These are phyloP conservation scores for Lanistes nyassanus DNA, from an alignment of 1,140 invertebrate genomes.

Conservation along the genomic window DNA sequence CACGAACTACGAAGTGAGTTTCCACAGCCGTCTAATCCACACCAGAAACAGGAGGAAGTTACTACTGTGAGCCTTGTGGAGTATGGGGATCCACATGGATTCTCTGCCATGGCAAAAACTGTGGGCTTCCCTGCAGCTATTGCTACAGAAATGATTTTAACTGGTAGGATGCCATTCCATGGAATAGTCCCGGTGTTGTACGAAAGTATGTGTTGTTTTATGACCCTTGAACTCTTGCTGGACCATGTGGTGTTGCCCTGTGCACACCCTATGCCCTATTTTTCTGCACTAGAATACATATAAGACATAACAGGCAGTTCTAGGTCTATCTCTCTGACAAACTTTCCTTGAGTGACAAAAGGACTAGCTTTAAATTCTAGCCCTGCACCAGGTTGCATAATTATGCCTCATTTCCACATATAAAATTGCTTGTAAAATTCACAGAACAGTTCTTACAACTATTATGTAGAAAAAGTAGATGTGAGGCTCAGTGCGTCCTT, in stretches of 20 bases:
- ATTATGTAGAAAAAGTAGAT: too few relatives aligned
- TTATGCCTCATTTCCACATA: not conserved
- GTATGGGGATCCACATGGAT: constrained; percentile 85
- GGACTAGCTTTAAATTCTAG: too few relatives aligned
- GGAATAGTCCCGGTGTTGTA: not conserved
- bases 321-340: too few relatives aligned
- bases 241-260: not conserved
- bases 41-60: not conserved
- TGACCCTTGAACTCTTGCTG: not conserved
- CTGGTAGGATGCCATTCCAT: constrained; percentile 74
- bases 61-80: constrained; percentile 84
- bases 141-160: constrained; percentile 95
- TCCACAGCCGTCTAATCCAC: not conserved
- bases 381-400: too few relatives aligned
- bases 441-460: too few relatives aligned
- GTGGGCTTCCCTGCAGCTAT: constrained; percentile 97
- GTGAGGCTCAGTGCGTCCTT: too few relatives aligned
- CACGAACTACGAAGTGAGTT: not conserved
- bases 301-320: not conserved
- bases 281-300: not conserved
- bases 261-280: not conserved
- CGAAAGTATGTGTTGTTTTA: not conserved
- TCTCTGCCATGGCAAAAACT: constrained; percentile 97
- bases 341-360: too few relatives aligned
- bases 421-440: too few relatives aligned